Base-by-base conservation (phyloP, 1,140 invertebrate genomes). In the Schlechtendalia chinensis region DNA sequence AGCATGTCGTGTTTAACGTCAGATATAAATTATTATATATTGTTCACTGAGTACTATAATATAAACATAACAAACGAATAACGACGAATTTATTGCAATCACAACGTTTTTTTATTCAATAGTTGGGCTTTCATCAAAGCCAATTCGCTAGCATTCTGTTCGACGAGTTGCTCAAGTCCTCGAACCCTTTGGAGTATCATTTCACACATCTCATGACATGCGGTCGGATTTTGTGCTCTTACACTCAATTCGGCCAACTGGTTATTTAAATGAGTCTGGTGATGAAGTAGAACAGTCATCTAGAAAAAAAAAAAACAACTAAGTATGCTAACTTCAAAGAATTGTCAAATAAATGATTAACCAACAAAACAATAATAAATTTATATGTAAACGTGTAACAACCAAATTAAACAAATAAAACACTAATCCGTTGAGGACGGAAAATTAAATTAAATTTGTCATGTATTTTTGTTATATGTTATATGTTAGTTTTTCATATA, bases 171-270 rank as follows among this genome's bases (percentile, higher is more conserved):
- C 54, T 83, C 83, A 14, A 83, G 74, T 24, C 81, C 81, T 58
- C 81, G 79, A 61, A 83, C 81, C 8, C 83, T 80, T 17, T 82
- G 82, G 22, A 83, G 47, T 54, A 83, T 82, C 22, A 77, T 45
- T 58, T 82, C 82, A 69, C 82, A 83, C 58, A 82, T 77, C 53
- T 83, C 82, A 63, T 82, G 82, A 50, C 83, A 83, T 22, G 81
- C 65, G 5, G 77, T 32, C 50, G 82, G 69, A 29, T 81, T 81
- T 63, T 82, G 69, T 16, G 29, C 72, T 53, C 77, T 77, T 10
- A 58, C 22, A n/a, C 77, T 82, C 17, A 80, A 75, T 79, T 82
- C 63, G 6, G 69, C 69, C 59, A 82, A 54, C 61, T 82, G 81
- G 54, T 47, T 67, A 39, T 74, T 82, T 53, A 83, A 69, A 47